phyloP scores from a whole-genome alignment of 2,797 vertebrate genomes.

The Myoxocephalus aenaeus region DNA sequence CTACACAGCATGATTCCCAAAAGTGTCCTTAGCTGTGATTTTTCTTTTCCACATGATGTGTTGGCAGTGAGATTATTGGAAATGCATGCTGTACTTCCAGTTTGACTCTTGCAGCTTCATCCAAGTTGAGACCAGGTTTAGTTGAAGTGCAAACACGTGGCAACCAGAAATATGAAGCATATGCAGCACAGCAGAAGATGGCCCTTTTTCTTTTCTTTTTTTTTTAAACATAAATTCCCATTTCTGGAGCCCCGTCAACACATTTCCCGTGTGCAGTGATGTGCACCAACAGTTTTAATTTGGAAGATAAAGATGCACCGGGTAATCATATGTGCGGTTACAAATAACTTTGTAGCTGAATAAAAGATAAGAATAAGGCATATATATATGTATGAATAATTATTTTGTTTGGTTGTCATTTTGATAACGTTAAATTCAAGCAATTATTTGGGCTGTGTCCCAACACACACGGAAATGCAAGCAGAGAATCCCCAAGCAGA shows the following conservation, averaged over 20 bases:
- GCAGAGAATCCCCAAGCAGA: background rate
- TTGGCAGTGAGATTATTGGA: background rate
- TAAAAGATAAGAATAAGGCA: constrained; percentile 11
- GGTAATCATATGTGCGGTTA: constrained; percentile 25
- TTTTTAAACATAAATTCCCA: background rate
- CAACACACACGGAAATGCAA: background rate
- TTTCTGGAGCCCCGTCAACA: constrained; percentile 26
- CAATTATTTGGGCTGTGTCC: background rate
- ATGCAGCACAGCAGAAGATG: constrained; percentile 15
- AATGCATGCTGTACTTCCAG: background rate
- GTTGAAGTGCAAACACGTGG: background rate
- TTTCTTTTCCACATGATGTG: background rate
- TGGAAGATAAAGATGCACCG: constrained; percentile 28
- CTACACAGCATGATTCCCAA: background rate
- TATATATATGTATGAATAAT: constrained; percentile 7
- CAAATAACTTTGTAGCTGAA: constrained; percentile 1
- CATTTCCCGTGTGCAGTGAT: constrained; percentile 34
- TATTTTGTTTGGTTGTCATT: constrained; percentile 20
- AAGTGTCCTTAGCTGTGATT: background rate
- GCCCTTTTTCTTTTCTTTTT: background rate
- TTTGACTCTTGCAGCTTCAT: background rate
- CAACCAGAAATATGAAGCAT: background rate
- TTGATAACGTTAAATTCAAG: constrained; percentile 4
- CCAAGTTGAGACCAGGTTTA: background rate
- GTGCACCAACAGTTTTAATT: constrained; percentile 41